phyloP scores from a whole-genome alignment of 1,140 invertebrate species.

The Aphidius gifuensis region DNA sequence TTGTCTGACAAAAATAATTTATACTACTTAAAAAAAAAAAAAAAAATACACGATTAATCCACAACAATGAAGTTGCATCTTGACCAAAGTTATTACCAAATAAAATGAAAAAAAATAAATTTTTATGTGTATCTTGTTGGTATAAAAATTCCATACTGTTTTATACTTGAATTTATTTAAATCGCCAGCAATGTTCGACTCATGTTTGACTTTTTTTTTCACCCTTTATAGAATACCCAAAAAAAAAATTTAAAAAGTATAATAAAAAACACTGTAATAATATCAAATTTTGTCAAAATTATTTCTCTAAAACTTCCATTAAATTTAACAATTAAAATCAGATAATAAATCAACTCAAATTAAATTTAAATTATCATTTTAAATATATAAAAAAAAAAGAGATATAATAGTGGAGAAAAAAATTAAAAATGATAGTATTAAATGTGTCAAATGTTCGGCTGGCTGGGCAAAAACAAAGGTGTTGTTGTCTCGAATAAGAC shows the following conservation, averaged over 20 bases:
- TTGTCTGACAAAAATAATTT: too few relatives aligned
- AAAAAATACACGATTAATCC: neutral
- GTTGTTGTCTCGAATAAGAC: too few relatives aligned
- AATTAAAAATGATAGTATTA: neutral
- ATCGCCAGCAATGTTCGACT: slow-evolving; percentile 53
- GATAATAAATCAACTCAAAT: too few relatives aligned
- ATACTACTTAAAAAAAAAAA: too few relatives aligned
- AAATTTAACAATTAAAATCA: too few relatives aligned
- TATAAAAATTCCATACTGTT: slow-evolving; percentile 4
- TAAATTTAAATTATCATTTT: too few relatives aligned
- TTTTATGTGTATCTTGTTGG: too few relatives aligned
- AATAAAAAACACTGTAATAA: too few relatives aligned
- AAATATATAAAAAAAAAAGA: too few relatives aligned
- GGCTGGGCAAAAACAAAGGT: slow-evolving; percentile 20
- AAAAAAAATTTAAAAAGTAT: neutral
- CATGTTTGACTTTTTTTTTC: slow-evolving; percentile 41
- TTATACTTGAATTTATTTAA: slow-evolving; percentile 51
- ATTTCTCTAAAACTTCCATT: too few relatives aligned
- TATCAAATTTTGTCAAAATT: too few relatives aligned
- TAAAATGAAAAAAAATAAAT: neutral
- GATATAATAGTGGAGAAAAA: too few relatives aligned
- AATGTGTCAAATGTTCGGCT: slow-evolving; percentile 13
- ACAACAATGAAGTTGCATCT: neutral
- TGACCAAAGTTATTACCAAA: neutral
- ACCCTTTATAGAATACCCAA: slow-evolving; percentile 13